Evolutionary conservation across 2,888 invertebrate genomes (phyloP).

Genomic region (Eupithecia dodoneata): DNA sequence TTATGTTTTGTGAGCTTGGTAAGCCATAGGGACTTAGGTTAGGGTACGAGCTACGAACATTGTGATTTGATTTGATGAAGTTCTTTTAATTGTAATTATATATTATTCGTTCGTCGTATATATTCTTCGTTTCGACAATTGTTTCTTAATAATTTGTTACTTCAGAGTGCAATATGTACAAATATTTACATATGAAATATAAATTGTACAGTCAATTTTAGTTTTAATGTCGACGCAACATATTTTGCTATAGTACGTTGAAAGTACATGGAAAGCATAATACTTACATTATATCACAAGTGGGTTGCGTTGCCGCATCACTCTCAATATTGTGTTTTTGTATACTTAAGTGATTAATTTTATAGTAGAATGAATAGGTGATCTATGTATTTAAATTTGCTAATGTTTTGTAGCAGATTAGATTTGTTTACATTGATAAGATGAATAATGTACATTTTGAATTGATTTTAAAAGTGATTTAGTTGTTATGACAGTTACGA

Average conservation of each 20-base stretch:
- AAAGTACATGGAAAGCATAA: conserved; percentile 81
- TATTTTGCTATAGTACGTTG: conserved; percentile 75
- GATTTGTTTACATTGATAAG: conserved; percentile 81
- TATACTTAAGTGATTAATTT: conserved; percentile 83
- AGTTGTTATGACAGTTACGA: conserved; percentile 83
- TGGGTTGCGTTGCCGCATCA: conserved; percentile 57
- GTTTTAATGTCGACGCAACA: conserved; percentile 83
- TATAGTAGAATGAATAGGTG: conserved; percentile 80
- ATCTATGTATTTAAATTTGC: conserved; percentile 83
- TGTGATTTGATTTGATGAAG: conserved; percentile 71
- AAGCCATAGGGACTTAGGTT: conserved; percentile 82
- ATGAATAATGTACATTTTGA: conserved; percentile 83
- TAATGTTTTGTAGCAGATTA: conserved; percentile 84
- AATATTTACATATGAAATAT: conserved; percentile 86
- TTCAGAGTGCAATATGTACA: conserved; percentile 90
- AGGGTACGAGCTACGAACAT: conserved; percentile 81
- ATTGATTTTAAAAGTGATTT: conserved; percentile 84
- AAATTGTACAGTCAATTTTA: conserved; percentile 83
- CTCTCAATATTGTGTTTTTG: conserved; percentile 77
- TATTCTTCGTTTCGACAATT: conserved; percentile 78
- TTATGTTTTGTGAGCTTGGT: conserved; percentile 82
- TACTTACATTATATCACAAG: conserved; percentile 73
- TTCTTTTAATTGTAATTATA: conserved; percentile 76
- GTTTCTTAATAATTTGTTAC: conserved; percentile 81
- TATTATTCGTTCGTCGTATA: conserved; percentile 72